Percentiles rank a stretch among this genome's conserved stretches.
Evolutionary conservation across 2,888 invertebrate genomes (phyloP).

Genomic region (Belgica antarctica): DNA sequence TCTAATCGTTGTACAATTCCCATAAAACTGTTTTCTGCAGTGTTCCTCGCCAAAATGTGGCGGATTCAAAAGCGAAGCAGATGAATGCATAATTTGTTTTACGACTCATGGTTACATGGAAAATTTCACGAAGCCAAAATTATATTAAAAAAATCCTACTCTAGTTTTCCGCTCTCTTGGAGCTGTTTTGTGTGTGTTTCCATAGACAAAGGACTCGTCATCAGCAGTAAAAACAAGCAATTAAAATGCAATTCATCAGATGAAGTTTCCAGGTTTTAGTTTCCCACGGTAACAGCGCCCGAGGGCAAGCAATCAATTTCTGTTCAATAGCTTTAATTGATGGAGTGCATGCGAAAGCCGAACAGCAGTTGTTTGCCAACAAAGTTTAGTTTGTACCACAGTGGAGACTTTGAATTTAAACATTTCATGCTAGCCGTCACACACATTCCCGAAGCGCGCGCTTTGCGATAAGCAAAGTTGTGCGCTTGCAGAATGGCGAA

Average conservation of each 20-base stretch:
- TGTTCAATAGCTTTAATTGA: neutral
- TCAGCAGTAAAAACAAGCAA: neutral
- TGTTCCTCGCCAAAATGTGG: neutral
- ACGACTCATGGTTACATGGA: neutral
- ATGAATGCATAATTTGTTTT: conserved; percentile 15
- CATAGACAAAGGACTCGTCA: neutral
- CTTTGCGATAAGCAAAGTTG: neutral
- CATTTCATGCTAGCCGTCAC: neutral
- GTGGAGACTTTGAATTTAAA: neutral
- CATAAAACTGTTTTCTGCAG: too few species aligned
- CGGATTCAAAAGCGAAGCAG: conserved; percentile 6
- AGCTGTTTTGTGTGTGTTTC: neutral
- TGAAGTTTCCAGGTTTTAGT: neutral
- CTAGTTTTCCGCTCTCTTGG: neutral
- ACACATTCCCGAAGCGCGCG: neutral
- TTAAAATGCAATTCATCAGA: conserved; percentile 16
- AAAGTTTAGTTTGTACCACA: too few species aligned
- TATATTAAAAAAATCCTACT: neutral
- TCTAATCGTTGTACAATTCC: neutral
- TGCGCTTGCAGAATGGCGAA: too few species aligned
- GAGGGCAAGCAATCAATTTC: neutral
- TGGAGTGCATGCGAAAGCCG: neutral
- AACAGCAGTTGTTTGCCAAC: too few species aligned
- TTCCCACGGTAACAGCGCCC: neutral
- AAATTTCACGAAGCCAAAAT: neutral